Conservation (phyloP, 2,888 invertebrate genomes). For the Polydrusus pterygomalis region DNA sequence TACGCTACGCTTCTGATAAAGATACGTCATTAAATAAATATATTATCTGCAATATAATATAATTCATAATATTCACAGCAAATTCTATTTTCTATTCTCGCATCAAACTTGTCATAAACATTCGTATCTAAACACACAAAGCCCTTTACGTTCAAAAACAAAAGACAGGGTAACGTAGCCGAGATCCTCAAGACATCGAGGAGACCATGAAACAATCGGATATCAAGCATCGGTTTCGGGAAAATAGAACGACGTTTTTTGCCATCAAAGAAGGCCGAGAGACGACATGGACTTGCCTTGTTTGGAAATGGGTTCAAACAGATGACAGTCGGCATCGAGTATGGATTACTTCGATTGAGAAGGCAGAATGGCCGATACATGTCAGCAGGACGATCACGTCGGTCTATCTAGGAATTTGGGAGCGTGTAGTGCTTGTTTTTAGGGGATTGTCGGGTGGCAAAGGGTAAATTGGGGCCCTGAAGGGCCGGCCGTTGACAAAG, state of each 20-base stretch:
- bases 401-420: slow-evolving; percentile 44
- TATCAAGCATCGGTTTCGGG: slow-evolving; percentile 25
- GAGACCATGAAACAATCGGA: slow-evolving; percentile 26
- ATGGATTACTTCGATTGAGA: slow-evolving; percentile 50
- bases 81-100: slow-evolving; percentile 7
- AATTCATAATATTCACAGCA: neutral
- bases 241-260: slow-evolving; percentile 29
- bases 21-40: too few relatives aligned
- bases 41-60: too few relatives aligned
- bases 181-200: slow-evolving; percentile 13
- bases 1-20: too few relatives aligned
- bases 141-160: slow-evolving; percentile 12
- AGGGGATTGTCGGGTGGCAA: slow-evolving; percentile 32
- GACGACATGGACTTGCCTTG: slow-evolving; percentile 46
- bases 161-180: slow-evolving; percentile 20
- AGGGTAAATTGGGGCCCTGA: slow-evolving; percentile 35
- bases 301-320: slow-evolving; percentile 49
- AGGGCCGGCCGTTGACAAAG: slow-evolving; percentile 2
- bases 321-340: slow-evolving; percentile 48
- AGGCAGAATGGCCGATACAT: slow-evolving; percentile 47
- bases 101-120: slow-evolving; percentile 18
- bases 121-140: slow-evolving; percentile 4
- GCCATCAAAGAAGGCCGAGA: slow-evolving; percentile 36
- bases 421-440: slow-evolving; percentile 43
- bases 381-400: slow-evolving; percentile 41